Evolutionary conservation across 2,797 vertebrate species (phyloP).

Genomic region (Crocidura indochinensis): DNA sequence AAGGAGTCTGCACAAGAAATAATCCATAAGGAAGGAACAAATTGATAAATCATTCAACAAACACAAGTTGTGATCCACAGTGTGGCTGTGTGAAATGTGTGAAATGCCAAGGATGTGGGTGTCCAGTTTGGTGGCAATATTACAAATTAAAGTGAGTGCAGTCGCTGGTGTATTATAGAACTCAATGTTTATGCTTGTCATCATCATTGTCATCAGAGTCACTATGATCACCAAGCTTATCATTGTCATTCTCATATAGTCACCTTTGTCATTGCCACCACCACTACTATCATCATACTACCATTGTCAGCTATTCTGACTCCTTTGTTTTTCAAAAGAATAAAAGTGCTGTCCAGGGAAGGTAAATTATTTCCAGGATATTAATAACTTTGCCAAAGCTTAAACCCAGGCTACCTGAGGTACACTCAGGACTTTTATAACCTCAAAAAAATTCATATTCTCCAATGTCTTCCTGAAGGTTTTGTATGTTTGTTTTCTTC

Average conservation of each 20-base stretch:
- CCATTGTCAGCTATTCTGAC: background rate
- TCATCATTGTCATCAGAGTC: background rate
- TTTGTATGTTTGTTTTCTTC: background rate
- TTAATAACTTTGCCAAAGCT: background rate
- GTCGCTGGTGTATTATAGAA: fast-evolving
- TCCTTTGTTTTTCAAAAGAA: background rate
- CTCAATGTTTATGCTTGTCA: background rate
- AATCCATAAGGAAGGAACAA: too few relatives aligned
- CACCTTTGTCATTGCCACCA: background rate
- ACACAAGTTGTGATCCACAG: background rate
- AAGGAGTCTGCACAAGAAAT: background rate
- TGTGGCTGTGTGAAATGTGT: background rate
- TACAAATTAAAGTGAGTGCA: background rate
- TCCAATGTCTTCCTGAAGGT: background rate
- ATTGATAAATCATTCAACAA: background rate
- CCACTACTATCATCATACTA: background rate
- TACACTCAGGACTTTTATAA: background rate
- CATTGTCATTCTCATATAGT: background rate
- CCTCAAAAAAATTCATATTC: background rate
- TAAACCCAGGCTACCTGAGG: background rate
- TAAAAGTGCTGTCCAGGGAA: background rate
- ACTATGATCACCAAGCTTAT: background rate
- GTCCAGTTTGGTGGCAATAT: too few relatives aligned
- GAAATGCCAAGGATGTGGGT: background rate
- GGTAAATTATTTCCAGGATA: background rate